Evolutionary conservation across 2,113 vertebrate species (phyloP).

Genomic region (Hippolais icterina): DNA sequence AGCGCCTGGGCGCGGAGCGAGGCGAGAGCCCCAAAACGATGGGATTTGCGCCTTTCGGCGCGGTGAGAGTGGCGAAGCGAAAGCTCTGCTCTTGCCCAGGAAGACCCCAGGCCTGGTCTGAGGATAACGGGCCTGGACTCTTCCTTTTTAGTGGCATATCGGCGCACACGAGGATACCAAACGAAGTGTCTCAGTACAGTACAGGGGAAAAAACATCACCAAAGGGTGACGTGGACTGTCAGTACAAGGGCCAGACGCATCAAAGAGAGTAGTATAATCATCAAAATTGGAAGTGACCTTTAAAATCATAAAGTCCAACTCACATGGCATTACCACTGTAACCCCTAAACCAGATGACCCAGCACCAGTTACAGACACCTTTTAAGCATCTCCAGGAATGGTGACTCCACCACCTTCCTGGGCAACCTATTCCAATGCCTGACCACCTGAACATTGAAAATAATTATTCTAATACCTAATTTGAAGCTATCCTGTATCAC

Average conservation of each 20-base stretch:
- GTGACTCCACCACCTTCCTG: background rate
- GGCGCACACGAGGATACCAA: rapidly evolving
- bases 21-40: rapidly evolving
- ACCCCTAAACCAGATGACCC: background rate
- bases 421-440: background rate
- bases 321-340: background rate
- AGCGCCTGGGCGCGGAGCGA: background rate
- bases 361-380: rapidly evolving
- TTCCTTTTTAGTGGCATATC: rapidly evolving
- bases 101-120: background rate
- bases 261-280: background rate
- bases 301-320: background rate
- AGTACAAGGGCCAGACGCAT: background rate
- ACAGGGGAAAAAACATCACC: rapidly evolving
- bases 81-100: rapidly evolving
- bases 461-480: background rate
- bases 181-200: rapidly evolving
- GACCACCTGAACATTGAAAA: background rate
- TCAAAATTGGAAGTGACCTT: background rate
- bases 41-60: rapidly evolving
- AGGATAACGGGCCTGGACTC: rapidly evolving
- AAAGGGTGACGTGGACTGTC: too few species aligned
- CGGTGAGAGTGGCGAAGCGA: rapidly evolving
- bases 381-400: background rate
- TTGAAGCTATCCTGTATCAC: background rate